Base-by-base conservation (phyloP, 1,140 invertebrate genomes). In the Psix sp. region DNA sequence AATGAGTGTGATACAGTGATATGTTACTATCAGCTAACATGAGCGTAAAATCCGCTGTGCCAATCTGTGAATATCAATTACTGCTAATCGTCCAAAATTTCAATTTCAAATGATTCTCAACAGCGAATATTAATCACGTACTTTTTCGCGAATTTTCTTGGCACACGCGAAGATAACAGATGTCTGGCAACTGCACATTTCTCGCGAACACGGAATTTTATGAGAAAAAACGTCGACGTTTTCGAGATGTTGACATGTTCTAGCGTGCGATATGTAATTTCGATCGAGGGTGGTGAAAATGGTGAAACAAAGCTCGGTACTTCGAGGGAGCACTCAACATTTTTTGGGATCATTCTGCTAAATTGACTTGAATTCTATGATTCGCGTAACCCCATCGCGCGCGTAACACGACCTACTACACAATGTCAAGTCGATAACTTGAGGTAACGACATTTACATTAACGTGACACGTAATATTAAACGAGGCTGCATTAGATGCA, bases 41-140 rank as follows among this genome's bases (percentile, higher is more conserved):
- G 26, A 29, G n/a, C 26, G 26, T 10, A 29, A 10, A 29, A 29
- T 29, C n/a, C 26, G 26, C 26, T 60, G 33, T 31, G 31, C 35
- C 10, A 13, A 7, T 10, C 24, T 31, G 33, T 46, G 54, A 73
- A 66, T 73, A 56, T 39, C 60, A 62, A 60, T 73, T 66, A 62
- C 66, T 73, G 56, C 70, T 33, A 60, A 36, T 46, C 38, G 11
- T 26, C 46, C 21, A 29, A 51, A 63, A 71, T 54, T 73, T 73
- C 59, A 51, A 57, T 57, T 72, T 72, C 51, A 63, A 72, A 72
- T n/a, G n/a, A n/a, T n/a, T n/a, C n/a, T n/a, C n/a, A n/a, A n/a
- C n/a, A n/a, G n/a, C n/a, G n/a, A 51, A 70, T 60, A 60, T 60
- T 68, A 45, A 67, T 67, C 43, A 15, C 15, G 18, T n/a, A n/a